These are phyloP conservation scores for Clostera curtula DNA, from an alignment of 2,888 invertebrate genomes.

Conservation along the genomic window DNA sequence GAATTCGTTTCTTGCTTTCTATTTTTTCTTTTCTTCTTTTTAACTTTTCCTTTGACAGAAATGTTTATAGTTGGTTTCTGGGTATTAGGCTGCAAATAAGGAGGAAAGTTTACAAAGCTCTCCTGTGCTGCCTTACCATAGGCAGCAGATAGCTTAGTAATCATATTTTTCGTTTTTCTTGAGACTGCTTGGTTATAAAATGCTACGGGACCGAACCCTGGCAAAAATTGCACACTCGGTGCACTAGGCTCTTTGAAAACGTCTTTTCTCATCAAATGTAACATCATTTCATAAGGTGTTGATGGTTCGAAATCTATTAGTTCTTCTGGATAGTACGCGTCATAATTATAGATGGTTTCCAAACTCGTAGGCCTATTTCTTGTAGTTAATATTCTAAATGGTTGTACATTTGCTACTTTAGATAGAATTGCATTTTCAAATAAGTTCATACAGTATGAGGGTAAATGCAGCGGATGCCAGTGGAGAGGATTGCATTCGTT, in stretches of 20 bases:
- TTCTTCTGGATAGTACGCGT: constrained; percentile 6
- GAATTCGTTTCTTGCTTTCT: no score
- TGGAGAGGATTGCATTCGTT: constrained; percentile 56
- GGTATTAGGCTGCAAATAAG: constrained; percentile 5
- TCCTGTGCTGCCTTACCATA: constrained; percentile 28
- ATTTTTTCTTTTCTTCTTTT: no score
- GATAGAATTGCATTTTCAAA: constrained; percentile 42
- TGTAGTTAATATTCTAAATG: constrained; percentile 29
- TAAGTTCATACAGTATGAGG: constrained; percentile 43
- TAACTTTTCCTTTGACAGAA: no score
- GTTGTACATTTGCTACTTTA: constrained; percentile 22
- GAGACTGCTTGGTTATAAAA: constrained; percentile 55
- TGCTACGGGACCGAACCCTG: constrained; percentile 43
- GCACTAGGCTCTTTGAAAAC: constrained; percentile 34
- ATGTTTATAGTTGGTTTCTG: constrained; percentile 1
- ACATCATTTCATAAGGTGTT: constrained; percentile 36
- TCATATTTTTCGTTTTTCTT: constrained; percentile 35
- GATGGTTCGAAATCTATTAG: constrained; percentile 3
- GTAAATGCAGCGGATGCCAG: constrained; percentile 59
- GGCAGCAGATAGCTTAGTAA: constrained; percentile 35
- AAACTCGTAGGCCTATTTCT: no score
- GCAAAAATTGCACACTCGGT: constrained; percentile 35
- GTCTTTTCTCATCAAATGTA: constrained; percentile 39
- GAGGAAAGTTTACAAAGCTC: constrained; percentile 12
- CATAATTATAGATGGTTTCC: neutral